A percentile compares a stretch with the other conserved stretches of the same genome.
phyloP scores from a whole-genome alignment of 2,113 vertebrate species.

The Hymenochirus boettgeri region DNA sequence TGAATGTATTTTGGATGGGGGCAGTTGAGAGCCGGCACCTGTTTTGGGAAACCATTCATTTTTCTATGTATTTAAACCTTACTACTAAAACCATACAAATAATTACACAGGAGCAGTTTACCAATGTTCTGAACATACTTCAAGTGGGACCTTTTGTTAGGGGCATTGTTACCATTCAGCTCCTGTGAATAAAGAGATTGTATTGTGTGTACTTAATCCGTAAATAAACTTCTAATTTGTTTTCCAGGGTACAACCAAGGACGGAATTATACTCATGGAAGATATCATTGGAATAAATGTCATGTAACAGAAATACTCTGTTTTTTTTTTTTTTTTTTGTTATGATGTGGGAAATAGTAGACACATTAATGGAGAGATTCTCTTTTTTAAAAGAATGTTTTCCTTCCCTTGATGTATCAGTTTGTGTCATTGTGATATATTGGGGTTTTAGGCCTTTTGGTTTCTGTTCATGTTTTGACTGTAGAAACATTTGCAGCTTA shows the following conservation, averaged over 20 bases:
- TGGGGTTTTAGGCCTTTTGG: too few relatives aligned
- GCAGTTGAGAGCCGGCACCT: not conserved
- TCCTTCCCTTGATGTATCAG: too few relatives aligned
- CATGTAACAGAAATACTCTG: too few relatives aligned
- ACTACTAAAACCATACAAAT: constrained; percentile 10
- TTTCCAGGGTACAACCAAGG: constrained; percentile 75
- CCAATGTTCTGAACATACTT: not conserved
- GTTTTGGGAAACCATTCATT: not conserved
- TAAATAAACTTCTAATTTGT: constrained; percentile 60
- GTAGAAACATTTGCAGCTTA: too few relatives aligned
- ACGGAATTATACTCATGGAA: constrained; percentile 76
- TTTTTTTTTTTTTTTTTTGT: too few relatives aligned
- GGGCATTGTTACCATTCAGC: not conserved
- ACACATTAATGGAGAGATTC: too few relatives aligned
- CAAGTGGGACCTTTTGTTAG: constrained; percentile 10
- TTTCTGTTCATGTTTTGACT: too few relatives aligned
- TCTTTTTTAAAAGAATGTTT: too few relatives aligned
- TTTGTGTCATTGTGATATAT: too few relatives aligned
- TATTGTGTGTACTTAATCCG: constrained; percentile 50
- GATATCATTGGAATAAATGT: constrained; percentile 87
- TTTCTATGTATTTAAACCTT: too few relatives aligned
- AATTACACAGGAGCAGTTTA: not conserved
- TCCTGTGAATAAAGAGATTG: constrained; percentile 23
- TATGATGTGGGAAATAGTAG: too few relatives aligned
- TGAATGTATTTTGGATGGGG: not conserved